Base-by-base conservation (phyloP, 2,113 vertebrate genomes). In the Mustela lutreola region DNA sequence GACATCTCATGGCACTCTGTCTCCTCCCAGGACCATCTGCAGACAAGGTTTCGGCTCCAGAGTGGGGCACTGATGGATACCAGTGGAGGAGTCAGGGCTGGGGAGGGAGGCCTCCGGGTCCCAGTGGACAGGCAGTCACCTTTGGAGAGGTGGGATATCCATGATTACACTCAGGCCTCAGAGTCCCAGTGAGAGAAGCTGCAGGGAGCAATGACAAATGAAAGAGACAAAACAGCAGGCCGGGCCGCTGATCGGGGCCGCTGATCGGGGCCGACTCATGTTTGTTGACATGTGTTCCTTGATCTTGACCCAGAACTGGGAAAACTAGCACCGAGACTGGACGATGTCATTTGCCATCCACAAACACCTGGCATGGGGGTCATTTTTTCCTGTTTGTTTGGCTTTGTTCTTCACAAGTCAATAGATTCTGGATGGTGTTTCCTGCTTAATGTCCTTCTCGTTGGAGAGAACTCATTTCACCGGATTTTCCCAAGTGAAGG, bases 241-340 rank as follows among this genome's bases (percentile, higher is more conserved):
- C 7, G 19, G 89, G 60, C 19, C 39, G 36, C 4, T 1, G n/a
- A 26, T 22, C 58, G 3, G 36, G 89, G 60, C 19, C 39, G 33
- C 4, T 1, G n/a, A 26, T 26, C 58, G 36, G 50, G 36, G 39
- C 71, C 26, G 67, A 26, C 22, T 26, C 53, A 2, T 12, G 42
- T 22, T 58, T 18, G 1, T 0, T 2, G 16, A 16, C 21, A 0
- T 3, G 11, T 14, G 1, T 42, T 60, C 75, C 45, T 53, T 28
- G 28, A 58, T 63, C 3, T 16, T 21, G 50, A 9, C 79, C 71
- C 14, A 50, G n/a, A 76, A 8, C 50, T 10, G 1, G 9, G 58
- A 16, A 4, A 24, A 21, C 15, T 11, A 6, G 42, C 1, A 5
- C 45, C 22, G 33, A 15, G 9, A 76, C 4, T 1, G 14, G 10